Percentiles rank a stretch among this genome's conserved stretches.
Conservation (phyloP, 2,888 invertebrate species). For the Mimachlamys varia region DNA sequence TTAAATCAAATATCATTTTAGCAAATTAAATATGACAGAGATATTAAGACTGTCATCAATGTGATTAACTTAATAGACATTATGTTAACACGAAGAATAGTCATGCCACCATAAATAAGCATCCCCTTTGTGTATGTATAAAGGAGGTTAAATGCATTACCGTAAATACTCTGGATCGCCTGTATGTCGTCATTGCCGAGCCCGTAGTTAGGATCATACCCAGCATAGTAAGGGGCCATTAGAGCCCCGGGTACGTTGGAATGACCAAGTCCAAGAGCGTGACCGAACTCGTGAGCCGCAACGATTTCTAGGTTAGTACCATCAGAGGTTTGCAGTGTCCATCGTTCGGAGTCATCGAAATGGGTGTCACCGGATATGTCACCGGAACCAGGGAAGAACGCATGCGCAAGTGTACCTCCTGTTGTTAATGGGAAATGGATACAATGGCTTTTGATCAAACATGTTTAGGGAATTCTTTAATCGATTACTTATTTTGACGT, state of each 20-base stretch:
- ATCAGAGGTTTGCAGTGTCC: slow-evolving; percentile 71
- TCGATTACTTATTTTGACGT: no score
- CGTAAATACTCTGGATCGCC: slow-evolving; percentile 78
- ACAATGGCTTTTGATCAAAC: no score
- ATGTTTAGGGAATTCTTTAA: no score
- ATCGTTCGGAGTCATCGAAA: slow-evolving; percentile 79
- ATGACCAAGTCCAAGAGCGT: slow-evolving; percentile 80
- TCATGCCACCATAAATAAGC: no score
- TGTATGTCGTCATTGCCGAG: slow-evolving; percentile 76
- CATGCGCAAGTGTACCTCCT: slow-evolving; percentile 79
- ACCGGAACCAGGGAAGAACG: slow-evolving; percentile 78
- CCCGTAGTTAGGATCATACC: slow-evolving; percentile 75
- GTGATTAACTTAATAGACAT: no score
- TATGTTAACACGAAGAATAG: no score
- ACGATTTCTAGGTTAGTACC: slow-evolving; percentile 77
- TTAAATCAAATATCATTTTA: no score
- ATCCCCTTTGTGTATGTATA: no score
- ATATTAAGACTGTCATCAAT: no score
- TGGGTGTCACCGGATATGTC: slow-evolving; percentile 77
- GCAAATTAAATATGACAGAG: no score
- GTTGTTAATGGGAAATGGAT: neutral
- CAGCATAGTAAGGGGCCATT: slow-evolving; percentile 80
- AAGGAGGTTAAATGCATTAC: slow-evolving; percentile 56
- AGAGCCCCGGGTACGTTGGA: slow-evolving; percentile 74
- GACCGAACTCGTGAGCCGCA: slow-evolving; percentile 80